Conservation (phyloP, 2,113 vertebrate species). For the Dolichotis patagonum region DNA sequence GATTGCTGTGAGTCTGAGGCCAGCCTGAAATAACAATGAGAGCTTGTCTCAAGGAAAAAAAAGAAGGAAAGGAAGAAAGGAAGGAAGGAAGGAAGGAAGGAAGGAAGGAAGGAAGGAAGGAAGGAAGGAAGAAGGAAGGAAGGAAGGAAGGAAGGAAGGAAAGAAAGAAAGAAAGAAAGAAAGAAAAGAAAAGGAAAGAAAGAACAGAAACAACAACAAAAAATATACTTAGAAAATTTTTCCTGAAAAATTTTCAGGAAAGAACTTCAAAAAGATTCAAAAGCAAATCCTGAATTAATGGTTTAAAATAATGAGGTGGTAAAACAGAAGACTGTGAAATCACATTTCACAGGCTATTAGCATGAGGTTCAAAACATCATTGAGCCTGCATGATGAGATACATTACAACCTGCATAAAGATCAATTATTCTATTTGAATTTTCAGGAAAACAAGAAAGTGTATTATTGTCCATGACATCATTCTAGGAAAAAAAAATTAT, state of each 20-base stretch:
- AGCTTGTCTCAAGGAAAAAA: no score
- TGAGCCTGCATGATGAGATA: not conserved
- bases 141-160: no score
- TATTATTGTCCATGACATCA: not conserved
- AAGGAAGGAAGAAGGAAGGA: no score
- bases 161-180: no score
- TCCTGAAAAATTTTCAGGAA: not conserved
- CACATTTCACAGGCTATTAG: not conserved
- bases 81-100: no score
- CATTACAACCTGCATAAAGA: not conserved
- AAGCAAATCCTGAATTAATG: not conserved
- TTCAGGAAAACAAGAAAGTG: not conserved
- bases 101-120: no score
- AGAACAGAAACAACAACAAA: not conserved
- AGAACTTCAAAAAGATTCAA: not conserved
- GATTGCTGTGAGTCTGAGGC: not conserved
- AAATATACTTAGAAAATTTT: constrained; percentile 23
- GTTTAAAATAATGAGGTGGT: constrained; percentile 20
- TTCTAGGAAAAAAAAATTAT: constrained; percentile 54
- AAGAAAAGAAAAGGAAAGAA: no score
- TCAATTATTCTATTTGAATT: not conserved
- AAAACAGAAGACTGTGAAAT: not conserved
- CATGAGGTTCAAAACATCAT: not conserved
- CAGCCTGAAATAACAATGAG: not conserved
- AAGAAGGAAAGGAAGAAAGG: no score